phyloP scores from a whole-genome alignment of 2,113 vertebrate species.

The Takifugu flavidus region DNA sequence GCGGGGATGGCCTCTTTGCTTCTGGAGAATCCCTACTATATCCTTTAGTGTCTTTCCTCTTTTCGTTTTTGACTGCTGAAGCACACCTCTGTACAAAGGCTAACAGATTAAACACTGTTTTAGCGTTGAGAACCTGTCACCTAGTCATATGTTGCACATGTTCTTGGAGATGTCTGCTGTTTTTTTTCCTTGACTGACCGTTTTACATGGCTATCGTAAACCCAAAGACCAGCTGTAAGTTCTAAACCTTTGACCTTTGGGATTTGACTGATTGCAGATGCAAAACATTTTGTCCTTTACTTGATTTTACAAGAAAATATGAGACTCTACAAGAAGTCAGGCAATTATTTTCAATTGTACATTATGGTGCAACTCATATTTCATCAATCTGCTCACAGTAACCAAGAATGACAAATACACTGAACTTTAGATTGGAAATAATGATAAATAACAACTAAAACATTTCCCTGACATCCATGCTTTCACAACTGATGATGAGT shows the following conservation, averaged over 20 bases:
- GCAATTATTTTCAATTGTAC: no score
- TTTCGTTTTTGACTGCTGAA: background rate
- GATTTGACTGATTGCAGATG: background rate
- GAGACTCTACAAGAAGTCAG: no score
- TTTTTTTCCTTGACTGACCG: conserved; percentile 77
- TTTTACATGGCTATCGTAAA: conserved; percentile 92
- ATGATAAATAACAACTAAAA: no score
- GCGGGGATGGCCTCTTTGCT: conserved; percentile 92
- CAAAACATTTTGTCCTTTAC: background rate
- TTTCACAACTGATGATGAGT: no score
- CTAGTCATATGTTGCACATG: background rate
- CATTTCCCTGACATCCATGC: no score
- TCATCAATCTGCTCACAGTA: no score
- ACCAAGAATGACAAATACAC: no score
- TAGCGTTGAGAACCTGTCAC: no score
- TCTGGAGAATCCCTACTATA: conserved; percentile 98
- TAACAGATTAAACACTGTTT: no score
- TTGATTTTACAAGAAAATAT: background rate
- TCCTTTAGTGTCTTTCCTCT: conserved; percentile 72
- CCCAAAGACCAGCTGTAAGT: conserved; percentile 98
- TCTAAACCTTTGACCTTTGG: background rate
- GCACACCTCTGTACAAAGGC: background rate
- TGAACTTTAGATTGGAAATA: no score
- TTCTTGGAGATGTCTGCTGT: background rate
- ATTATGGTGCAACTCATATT: no score